Conservation (phyloP, 2,888 invertebrate genomes). For the Stenolophus ochropezus region DNA sequence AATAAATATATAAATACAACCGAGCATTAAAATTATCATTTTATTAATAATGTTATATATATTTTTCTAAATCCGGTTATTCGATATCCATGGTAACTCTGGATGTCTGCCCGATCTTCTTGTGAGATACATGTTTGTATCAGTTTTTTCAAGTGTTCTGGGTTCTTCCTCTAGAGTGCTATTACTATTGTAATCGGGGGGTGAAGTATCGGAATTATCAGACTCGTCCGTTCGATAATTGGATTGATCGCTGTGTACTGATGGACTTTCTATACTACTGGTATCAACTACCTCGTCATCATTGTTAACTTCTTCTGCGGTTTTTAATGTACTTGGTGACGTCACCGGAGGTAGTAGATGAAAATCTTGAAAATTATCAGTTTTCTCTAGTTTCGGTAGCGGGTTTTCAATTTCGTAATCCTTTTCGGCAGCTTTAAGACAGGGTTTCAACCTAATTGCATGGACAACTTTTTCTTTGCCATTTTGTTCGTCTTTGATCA, state of each 20-base stretch:
- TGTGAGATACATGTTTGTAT: not conserved
- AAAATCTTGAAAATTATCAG: not conserved
- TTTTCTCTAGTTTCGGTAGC: not conserved
- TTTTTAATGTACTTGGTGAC: not conserved
- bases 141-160: not conserved
- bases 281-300: not conserved
- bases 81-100: constrained; percentile 25
- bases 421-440: not conserved
- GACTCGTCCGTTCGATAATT: not conserved
- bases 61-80: constrained; percentile 21
- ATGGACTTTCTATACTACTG: not conserved
- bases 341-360: not conserved
- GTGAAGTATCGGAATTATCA: not conserved
- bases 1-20: not conserved
- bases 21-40: not conserved
- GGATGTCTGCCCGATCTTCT: constrained; percentile 30
- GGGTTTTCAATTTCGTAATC: not conserved
- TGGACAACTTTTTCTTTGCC: constrained; percentile 43
- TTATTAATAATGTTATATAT: not conserved
- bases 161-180: not conserved
- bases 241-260: not conserved
- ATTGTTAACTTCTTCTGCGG: not conserved
- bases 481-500: constrained; percentile 6
- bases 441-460: constrained; percentile 25
- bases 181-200: not conserved